Base-by-base conservation (phyloP, 2,888 invertebrate genomes). In the Corbicula japonica region DNA sequence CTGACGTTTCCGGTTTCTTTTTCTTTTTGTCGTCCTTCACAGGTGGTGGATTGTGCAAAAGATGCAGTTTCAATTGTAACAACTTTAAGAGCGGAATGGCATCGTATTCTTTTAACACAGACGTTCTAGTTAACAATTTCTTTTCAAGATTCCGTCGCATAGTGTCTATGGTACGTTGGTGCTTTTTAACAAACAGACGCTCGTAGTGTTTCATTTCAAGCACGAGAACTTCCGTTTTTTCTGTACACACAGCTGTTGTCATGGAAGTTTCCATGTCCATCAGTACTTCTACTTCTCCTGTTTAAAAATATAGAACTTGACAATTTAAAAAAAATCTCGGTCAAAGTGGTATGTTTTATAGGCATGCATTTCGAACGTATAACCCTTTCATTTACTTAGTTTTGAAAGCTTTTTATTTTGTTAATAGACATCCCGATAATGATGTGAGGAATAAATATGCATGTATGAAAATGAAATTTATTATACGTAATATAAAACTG, bases 121-220 rank as follows among this genome's bases (percentile, higher is more conserved):
- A 83, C 21, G 86, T 79, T 18, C 90, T 68, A 15, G 90, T 87
- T n/a, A 82, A 81, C 15, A 92, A 83, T 75, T 90, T 89, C 44
- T 89, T 76, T 38, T 89, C 89, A 32, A 92, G 84, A 71, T 89
- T 86, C 32, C 84, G 83, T 63, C 89, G 84, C 92, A 93, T 92
- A n/a, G 76, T 60, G n/a, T 92, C 92, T 28, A 93, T 91, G 12
- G 92, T 91, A 32, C 86, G 75, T 26, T 91, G 91, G 73, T 93
- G 92, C 28, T 91, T 84, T 44, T 89, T 88, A 1, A 89, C 89
- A 77, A 93, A 90, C 41, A 93, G 78, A n/a, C 93, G 82, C 62
- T 92, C 93, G 79, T 90, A 93, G 75, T 93, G 93, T 83, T 92
- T 92, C 88, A 89, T 89, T 72, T 92, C 93, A n/a, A 93, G 83